Base-by-base conservation (phyloP, 2,888 invertebrate genomes). In the Agapetus fuscipes region DNA sequence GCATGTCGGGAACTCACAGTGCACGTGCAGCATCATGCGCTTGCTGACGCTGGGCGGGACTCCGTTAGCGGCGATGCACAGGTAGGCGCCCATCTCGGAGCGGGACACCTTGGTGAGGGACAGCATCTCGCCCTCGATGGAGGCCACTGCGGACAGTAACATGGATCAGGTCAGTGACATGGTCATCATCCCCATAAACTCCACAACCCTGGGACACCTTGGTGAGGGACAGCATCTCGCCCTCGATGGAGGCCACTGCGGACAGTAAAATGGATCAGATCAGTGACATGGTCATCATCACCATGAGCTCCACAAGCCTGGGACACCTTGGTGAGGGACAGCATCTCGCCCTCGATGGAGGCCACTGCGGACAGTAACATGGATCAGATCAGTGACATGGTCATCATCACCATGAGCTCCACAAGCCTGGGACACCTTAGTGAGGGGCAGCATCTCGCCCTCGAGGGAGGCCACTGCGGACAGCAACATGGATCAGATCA, bases 1-100 rank as follows among this genome's bases (percentile, higher is more conserved):
- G n/a, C n/a, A n/a, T n/a, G n/a, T n/a, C n/a, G n/a, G n/a, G n/a
- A n/a, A 86, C 88, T 87, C 64, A 89, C 89, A 89, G 64, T 89
- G 86, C 51, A 89, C 87, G 64, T 87, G 87, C 45, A 89, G 76
- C 83, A 86, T 87, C 76, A 89, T 83, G 59, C 88, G 72, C 66
- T 89, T 88, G 72, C 87, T 88, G 59, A 89, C 88, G 29, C 87
- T 80, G 24, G 88, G 89, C 20, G 88, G 88, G 14, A 88, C 85
- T 29, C 87, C 87, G 58, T 89, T 89, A 51, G 85, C 83, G 39
- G 88, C 88, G 62, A 89, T 86, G 66, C 89, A 89, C 54, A 88
- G 72, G 62, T 88, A 89, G 39, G 83, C 83, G 36, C 86, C 87
- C 87, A 88, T 87, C 69, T 90, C 89, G 34, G 86, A 86, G 50